A percentile compares a stretch with the other conserved stretches of the same genome.
phyloP scores from a whole-genome alignment of 2,888 invertebrate species.

The Morinoia aosen region DNA sequence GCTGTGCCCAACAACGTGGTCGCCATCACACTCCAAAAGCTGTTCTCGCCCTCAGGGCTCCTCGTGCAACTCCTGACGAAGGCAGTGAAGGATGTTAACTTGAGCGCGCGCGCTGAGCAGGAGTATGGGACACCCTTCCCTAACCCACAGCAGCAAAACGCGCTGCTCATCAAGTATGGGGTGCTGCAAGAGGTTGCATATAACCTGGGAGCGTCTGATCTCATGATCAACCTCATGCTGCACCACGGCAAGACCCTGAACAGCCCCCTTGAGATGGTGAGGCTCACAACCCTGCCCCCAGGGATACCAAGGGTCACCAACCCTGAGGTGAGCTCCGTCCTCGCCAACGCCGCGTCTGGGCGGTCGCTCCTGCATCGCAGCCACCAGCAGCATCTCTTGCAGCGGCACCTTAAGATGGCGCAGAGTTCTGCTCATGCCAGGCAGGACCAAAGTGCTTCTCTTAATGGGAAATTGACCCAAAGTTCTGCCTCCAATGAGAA shows the following conservation, averaged over 20 bases:
- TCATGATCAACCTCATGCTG: conserved; percentile 27
- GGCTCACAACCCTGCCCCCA: conserved; percentile 25
- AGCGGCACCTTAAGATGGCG: neutral
- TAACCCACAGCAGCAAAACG: conserved; percentile 35
- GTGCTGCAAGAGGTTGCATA: conserved; percentile 18
- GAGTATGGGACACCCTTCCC: neutral
- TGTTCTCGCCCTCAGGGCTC: conserved; percentile 28
- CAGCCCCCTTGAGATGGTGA: conserved; percentile 31
- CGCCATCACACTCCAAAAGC: neutral
- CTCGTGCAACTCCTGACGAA: neutral
- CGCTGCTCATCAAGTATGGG: conserved; percentile 37
- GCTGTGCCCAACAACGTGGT: conserved; percentile 24
- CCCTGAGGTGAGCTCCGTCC: conserved; percentile 14
- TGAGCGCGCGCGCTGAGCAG: neutral
- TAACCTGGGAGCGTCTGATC: neutral
- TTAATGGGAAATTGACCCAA: too few relatives aligned
- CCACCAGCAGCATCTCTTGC: neutral
- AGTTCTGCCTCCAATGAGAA: neutral
- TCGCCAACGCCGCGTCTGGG: neutral
- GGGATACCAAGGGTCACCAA: neutral
- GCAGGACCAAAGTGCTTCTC: neutral
- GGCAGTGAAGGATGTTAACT: neutral
- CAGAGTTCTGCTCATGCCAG: neutral
- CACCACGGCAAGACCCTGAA: neutral
- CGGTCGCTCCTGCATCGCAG: neutral